Conservation (phyloP, 2,888 invertebrate genomes). For the Portevinia maculata region DNA sequence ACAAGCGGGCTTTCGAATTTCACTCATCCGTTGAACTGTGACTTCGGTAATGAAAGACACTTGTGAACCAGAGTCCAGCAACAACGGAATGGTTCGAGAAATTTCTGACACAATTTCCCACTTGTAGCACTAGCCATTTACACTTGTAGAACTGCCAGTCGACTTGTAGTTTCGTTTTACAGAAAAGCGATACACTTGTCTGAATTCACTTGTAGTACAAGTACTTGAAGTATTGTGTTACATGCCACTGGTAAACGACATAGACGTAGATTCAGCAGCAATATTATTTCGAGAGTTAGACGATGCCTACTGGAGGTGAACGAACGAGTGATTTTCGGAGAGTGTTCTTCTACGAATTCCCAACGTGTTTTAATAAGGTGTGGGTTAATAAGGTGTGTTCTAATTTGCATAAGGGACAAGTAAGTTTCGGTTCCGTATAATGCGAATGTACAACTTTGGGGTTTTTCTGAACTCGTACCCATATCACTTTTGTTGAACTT, state of each 20-base stretch:
- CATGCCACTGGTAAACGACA: not conserved
- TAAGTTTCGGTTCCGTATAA: not conserved
- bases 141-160: not conserved
- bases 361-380: constrained; percentile 4
- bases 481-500: constrained; percentile 4
- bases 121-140: not conserved
- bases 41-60: not conserved
- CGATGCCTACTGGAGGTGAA: not conserved
- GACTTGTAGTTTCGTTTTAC: not conserved
- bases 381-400: constrained; percentile 11
- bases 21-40: not conserved
- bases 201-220: too few species aligned
- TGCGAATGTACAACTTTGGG: not conserved
- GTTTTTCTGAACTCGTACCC: constrained; percentile 1
- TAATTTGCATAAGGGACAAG: constrained; percentile 10
- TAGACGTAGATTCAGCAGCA: not conserved
- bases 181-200: not conserved
- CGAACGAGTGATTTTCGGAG: constrained; percentile 9
- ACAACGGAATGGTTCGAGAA: not conserved
- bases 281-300: not conserved
- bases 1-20: not conserved
- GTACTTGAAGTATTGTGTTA: constrained; percentile 4
- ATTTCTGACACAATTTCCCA: not conserved
- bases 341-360: constrained; percentile 18
- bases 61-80: not conserved